A percentile compares a stretch with the other conserved stretches of the same genome.
Conservation (phyloP, 2,113 vertebrate genomes). For the Leptosomus discolor region DNA sequence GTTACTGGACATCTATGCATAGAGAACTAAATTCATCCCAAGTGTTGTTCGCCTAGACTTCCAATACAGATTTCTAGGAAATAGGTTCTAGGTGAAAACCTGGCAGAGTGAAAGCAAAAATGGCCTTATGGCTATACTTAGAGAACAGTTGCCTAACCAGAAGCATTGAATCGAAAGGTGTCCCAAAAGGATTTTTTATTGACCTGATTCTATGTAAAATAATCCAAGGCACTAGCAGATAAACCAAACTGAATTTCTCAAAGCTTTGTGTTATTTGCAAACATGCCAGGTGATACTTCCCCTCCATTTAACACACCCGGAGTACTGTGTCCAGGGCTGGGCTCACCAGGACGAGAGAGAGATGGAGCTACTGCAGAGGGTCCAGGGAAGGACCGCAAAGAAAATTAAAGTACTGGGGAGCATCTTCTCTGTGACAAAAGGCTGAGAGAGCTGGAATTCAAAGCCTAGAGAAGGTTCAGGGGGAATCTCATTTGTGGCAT, state of each 20-base stretch:
- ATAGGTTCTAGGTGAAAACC: background rate
- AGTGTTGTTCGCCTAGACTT: background rate
- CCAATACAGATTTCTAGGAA: background rate
- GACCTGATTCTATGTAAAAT: background rate
- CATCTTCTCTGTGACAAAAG: background rate
- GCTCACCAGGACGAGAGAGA: background rate
- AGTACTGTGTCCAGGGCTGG: background rate
- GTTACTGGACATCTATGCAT: background rate
- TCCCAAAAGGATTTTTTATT: background rate
- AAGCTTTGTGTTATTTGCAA: background rate
- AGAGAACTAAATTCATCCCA: background rate
- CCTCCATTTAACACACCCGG: too few relatives aligned
- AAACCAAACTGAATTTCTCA: background rate
- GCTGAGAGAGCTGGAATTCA: background rate
- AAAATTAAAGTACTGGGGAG: background rate
- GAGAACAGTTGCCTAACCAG: background rate
- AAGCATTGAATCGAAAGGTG: background rate
- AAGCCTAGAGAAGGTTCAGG: background rate
- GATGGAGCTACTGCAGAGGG: background rate
- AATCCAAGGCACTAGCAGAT: background rate
- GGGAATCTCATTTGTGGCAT: background rate
- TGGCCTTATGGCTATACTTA: background rate
- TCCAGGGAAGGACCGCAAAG: background rate
- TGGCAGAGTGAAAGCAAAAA: background rate
- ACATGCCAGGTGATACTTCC: too few relatives aligned